These are phyloP conservation scores for Chirona hameri DNA, from an alignment of 2,888 invertebrate genomes.

Conservation along the genomic window DNA sequence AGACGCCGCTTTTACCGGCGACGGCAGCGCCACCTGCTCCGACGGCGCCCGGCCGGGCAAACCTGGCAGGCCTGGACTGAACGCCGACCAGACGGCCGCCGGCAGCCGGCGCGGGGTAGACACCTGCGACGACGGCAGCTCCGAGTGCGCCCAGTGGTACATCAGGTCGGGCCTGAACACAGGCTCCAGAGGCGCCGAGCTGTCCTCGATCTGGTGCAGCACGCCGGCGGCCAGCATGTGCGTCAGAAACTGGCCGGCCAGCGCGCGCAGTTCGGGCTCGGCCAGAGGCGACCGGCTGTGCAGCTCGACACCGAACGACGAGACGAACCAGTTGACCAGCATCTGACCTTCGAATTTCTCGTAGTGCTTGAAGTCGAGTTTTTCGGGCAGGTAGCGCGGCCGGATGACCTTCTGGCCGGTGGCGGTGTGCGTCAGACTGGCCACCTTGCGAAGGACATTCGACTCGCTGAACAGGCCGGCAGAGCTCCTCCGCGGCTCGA, in stretches of 20 bases:
- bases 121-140: conserved; percentile 62
- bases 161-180: conserved; percentile 80
- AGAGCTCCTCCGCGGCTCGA: not conserved
- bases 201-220: conserved; percentile 71
- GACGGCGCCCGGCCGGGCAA: not conserved
- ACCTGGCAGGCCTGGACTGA: conserved; percentile 43
- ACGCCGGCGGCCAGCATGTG: conserved; percentile 83
- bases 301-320: conserved; percentile 68
- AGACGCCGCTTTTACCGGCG: not conserved
- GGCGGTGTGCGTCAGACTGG: conserved; percentile 72
- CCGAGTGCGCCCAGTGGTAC: conserved; percentile 87
- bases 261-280: conserved; percentile 67
- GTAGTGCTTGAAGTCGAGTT: conserved; percentile 77
- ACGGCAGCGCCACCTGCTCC: not conserved
- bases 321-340: conserved; percentile 83
- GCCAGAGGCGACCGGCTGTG: conserved; percentile 60
- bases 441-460: conserved; percentile 77
- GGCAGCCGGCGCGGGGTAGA: conserved; percentile 69
- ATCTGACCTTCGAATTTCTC: conserved; percentile 96
- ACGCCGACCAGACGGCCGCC: conserved; percentile 68
- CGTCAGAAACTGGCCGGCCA: conserved; percentile 80
- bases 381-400: conserved; percentile 67
- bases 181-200: conserved; percentile 62
- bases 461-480: conserved; percentile 50
- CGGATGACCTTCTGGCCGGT: conserved; percentile 63